Evolutionary conservation across 2,797 vertebrate genomes (phyloP), one percentile per base, ranked within the genome.

Genomic region (Danio albolineatus): DNA sequence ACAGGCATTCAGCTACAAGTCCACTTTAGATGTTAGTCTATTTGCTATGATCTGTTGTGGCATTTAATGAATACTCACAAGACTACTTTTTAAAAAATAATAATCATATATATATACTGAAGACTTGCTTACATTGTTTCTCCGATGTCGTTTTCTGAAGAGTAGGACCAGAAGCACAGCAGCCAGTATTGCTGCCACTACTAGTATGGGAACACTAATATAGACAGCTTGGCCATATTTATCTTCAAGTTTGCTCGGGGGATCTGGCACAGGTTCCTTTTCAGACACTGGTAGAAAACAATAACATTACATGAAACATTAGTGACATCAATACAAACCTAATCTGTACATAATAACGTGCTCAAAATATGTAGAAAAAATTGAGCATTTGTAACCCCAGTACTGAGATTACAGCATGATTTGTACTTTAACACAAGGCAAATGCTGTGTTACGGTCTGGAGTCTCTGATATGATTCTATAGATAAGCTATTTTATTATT

Each of bases 61-160:
- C 28, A 28, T 1, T 28, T 28, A 28, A 28, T 28, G 28, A 28
- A 28, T 3, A 3, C 28, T 28, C 28, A 28, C 1, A 28, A 28
- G 1, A n/a, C n/a, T n/a, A n/a, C n/a, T n/a, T n/a, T n/a, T n/a
- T n/a, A 28, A 28, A 28, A 1, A 28, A 28, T 1, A 28, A 28
- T n/a, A n/a, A n/a, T n/a, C n/a, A 28, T 28, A 28, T 1, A 28
- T 28, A 3, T 28, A 28, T 28, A 28, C 1, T 28, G 28, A 28
- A 1, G 3, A 28, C 28, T n/a, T 28, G 28, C 28, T 28, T 84
- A 86, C 85, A 78, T 0, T 53, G 59, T 7, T 72, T 69, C 13
- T 80, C 44, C 41, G 60, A 16, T n/a, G 49, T 7, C 28, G n/a
- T 44, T 46, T 78, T 82, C 9, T 81, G 16, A 57, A 16, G 43